Percentiles rank a stretch among this genome's conserved stretches.
Conservation (phyloP, 2,113 vertebrate genomes). For the Sapayoa aenigma region DNA sequence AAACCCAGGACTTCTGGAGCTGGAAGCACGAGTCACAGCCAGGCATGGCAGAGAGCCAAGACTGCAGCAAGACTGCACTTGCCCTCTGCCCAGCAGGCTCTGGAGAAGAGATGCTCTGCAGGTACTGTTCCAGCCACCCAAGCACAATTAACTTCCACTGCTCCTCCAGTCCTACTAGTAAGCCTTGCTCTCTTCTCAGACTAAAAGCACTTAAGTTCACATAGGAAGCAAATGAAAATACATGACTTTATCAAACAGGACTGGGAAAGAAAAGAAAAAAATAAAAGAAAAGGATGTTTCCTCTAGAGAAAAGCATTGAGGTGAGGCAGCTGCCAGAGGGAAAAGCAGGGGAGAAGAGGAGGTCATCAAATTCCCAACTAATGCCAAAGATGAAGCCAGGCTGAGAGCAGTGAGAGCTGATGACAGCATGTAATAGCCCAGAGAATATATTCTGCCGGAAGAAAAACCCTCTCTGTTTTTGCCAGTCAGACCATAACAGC, state of each 20-base stretch:
- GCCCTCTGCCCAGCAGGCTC: not conserved
- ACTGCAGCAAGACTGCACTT: not conserved
- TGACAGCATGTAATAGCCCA: not conserved
- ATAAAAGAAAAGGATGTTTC: not conserved
- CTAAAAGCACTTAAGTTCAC: not conserved
- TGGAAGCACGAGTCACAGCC: not conserved
- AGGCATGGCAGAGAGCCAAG: not conserved
- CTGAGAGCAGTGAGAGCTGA: not conserved
- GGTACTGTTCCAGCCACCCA: not conserved
- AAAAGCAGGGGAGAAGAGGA: not conserved
- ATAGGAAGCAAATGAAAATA: not conserved
- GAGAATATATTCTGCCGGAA: not conserved
- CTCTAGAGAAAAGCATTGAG: not conserved
- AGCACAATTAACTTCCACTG: not conserved
- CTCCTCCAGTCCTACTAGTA: not conserved
- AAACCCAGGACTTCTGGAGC: not conserved
- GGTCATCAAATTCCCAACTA: not conserved
- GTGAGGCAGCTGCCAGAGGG: not conserved
- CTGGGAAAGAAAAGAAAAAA: rapidly evolving
- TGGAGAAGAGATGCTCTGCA: not conserved
- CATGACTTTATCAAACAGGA: not conserved
- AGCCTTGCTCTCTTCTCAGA: not conserved
- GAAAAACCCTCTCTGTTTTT: not conserved
- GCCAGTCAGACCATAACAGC: not conserved
- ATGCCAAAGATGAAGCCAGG: not conserved